phyloP scores from a whole-genome alignment of 37 sponge, comb jelly and placozoan genomes.

The Petrosia ficiformis region DNA sequence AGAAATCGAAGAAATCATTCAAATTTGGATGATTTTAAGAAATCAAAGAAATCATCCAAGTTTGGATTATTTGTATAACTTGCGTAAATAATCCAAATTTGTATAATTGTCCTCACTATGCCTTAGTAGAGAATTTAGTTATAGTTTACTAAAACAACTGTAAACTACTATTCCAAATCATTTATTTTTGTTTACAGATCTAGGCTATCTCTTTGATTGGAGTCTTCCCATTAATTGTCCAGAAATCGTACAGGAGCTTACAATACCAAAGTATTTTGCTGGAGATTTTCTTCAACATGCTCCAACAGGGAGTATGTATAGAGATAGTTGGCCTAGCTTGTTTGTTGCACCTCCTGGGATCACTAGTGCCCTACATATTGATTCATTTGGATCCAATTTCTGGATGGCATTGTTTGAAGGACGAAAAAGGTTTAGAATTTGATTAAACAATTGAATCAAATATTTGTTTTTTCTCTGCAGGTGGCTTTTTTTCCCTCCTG shows the following conservation, averaged over 20 bases:
- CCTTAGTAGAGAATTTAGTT: too few species aligned
- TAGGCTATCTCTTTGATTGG: slow-evolving; percentile 72
- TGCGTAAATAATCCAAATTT: too few species aligned
- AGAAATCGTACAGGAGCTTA: slow-evolving; percentile 58
- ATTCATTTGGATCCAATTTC: slow-evolving; percentile 89
- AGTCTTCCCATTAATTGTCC: slow-evolving; percentile 80
- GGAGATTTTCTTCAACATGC: slow-evolving; percentile 62
- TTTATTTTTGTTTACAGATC: neutral
- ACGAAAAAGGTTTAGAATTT: slow-evolving; percentile 58
- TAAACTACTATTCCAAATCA: too few species aligned
- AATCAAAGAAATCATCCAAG: too few species aligned
- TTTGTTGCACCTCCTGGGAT: slow-evolving; percentile 74
- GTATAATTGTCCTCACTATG: too few species aligned
- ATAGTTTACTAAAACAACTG: too few species aligned
- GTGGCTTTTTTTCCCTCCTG: slow-evolving; percentile 77
- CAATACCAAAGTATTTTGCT: slow-evolving; percentile 62
- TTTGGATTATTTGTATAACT: too few species aligned
- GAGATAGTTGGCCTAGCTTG: slow-evolving; percentile 85
- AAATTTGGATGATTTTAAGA: too few species aligned
- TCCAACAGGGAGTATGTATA: slow-evolving; percentile 59
- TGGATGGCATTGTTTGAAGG: slow-evolving; percentile 92
- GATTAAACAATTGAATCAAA: neutral
- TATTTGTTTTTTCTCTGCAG: slow-evolving; percentile 33
- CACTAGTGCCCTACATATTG: slow-evolving; percentile 74
- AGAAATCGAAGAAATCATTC: too few species aligned